Evolutionary conservation across 1,140 invertebrate species (phyloP), one percentile per base, ranked within the genome.

Genomic region (Zeugodacus cucurbitae): DNA sequence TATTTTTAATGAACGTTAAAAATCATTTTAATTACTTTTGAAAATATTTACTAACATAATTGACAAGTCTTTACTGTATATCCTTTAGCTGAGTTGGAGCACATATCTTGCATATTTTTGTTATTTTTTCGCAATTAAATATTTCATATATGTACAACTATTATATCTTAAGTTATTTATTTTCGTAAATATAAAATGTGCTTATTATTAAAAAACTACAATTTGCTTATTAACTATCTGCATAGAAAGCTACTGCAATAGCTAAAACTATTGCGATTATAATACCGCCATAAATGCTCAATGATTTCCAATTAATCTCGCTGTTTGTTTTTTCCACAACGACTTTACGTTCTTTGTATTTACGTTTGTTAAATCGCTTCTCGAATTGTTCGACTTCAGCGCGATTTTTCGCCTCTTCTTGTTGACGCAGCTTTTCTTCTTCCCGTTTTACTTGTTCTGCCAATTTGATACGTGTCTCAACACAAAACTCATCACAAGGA

Each of bases 381-480:
- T 97, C 95, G 91, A 96, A 97, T 91, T 96, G 95, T 85, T 96
- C 96, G 44, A 97, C 92, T 90, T 97, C 96, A 88, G 94, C 94
- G 26, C 95, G 94, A 93, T 97, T 96, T 88, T 94, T 95, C 48
- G 95, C 91, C 89, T 96, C 95, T 90, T 97, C 96, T 88, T 95
- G 93, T 74, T 94, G 94, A 57, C 94, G 94, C 82, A 95, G 94
- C 89, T 94, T 95, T 86, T 94, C 94, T 59, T 94, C 90, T 89
- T 96, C 94, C 44, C 94, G 93, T 87, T 95, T 94, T 78, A 93
- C 89, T 62, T 94, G 91, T 88, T 95, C 94, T 41, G 94, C 92
- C 59, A 95, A 94, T 58, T 93, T 94, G 14, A 94, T 91, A 89
- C 94, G 91, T 11, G 94, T 94, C 62, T 95, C 95, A 14, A 93